Conservation (phyloP, 2,888 invertebrate genomes). For the Therioaphis trifolii region DNA sequence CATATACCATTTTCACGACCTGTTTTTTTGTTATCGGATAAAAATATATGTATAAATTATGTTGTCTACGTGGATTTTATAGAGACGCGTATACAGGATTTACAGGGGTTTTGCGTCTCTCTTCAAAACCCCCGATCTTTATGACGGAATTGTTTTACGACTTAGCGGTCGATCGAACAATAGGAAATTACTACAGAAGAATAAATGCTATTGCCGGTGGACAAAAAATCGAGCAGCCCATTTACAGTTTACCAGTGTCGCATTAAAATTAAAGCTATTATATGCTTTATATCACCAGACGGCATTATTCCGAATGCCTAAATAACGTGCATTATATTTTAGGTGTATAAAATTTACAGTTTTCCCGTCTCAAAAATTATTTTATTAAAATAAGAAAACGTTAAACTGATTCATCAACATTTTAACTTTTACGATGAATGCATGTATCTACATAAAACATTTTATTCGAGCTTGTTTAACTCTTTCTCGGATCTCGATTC, state of each 20-base stretch:
- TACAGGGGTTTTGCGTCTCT: not conserved
- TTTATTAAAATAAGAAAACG: not conserved
- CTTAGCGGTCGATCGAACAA: constrained; percentile 40
- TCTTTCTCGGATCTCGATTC: too few species aligned
- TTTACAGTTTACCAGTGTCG: not conserved
- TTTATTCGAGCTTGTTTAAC: too few species aligned
- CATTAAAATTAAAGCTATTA: constrained; percentile 38
- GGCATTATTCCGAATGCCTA: not conserved
- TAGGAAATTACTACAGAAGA: constrained; percentile 26
- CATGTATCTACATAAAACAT: not conserved
- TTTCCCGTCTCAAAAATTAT: not conserved
- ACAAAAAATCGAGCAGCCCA: not conserved
- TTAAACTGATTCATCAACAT: not conserved
- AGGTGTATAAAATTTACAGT: not conserved
- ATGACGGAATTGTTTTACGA: constrained; percentile 49
- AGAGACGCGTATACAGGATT: constrained; percentile 8
- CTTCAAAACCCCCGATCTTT: constrained; percentile 20
- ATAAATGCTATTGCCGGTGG: not conserved
- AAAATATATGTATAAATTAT: not conserved
- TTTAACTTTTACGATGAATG: not conserved
- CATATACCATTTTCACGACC: not conserved
- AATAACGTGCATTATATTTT: not conserved
- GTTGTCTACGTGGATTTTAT: constrained; percentile 24
- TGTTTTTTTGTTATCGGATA: not conserved
- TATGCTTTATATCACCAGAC: not conserved